Conservation (phyloP, 2,797 vertebrate genomes). For the Graptemys geographica region DNA sequence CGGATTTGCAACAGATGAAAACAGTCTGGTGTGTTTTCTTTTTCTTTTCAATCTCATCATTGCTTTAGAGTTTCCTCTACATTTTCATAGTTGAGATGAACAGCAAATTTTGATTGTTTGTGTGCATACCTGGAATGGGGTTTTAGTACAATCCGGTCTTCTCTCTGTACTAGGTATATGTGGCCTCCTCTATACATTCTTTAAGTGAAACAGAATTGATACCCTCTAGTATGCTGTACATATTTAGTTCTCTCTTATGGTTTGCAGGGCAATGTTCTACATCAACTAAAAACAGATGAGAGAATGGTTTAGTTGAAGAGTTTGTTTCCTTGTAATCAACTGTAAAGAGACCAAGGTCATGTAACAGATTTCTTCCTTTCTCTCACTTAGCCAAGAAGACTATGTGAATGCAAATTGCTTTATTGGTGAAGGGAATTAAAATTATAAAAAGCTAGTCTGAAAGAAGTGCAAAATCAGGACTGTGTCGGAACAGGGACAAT, state of each 20-base stretch:
- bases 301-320: slow-evolving; percentile 72
- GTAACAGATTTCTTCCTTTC: slow-evolving; percentile 77
- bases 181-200: neutral
- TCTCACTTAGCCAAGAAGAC: slow-evolving; percentile 73
- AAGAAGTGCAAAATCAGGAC: slow-evolving; percentile 85
- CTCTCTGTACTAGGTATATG: neutral
- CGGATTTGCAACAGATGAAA: neutral
- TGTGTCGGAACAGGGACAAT: slow-evolving; percentile 84
- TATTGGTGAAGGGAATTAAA: slow-evolving; percentile 84
- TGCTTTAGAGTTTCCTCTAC: neutral
- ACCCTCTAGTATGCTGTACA: slow-evolving; percentile 12
- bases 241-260: slow-evolving; percentile 51
- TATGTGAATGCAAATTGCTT: slow-evolving; percentile 82
- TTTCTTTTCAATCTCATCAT: neutral
- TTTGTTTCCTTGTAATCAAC: slow-evolving; percentile 81
- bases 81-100: neutral
- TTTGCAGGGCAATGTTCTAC: slow-evolving; percentile 65
- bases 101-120: neutral
- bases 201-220: slow-evolving; percentile 23
- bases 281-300: slow-evolving; percentile 79
- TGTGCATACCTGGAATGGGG: neutral
- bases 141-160: neutral
- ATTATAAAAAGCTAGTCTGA: slow-evolving; percentile 81
- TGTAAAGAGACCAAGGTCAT: slow-evolving; percentile 81
- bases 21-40: neutral